phyloP scores from a whole-genome alignment of 2,888 invertebrate species.

The Pollenia amentaria region DNA sequence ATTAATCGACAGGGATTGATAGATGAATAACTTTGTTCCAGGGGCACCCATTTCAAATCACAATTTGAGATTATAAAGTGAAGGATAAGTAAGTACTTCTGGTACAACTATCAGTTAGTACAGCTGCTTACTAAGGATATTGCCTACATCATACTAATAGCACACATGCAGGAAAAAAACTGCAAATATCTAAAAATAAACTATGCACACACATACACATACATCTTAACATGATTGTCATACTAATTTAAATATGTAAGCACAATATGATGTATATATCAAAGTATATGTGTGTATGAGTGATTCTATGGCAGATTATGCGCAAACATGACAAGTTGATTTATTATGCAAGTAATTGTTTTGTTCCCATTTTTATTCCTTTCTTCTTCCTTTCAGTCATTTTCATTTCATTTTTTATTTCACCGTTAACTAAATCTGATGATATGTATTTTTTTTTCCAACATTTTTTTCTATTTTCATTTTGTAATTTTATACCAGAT shows the following conservation, averaged over 20 bases:
- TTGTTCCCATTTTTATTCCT: constrained; percentile 78
- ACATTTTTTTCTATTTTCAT: constrained; percentile 4
- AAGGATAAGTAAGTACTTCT: constrained; percentile 49
- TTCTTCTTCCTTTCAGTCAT: constrained; percentile 33
- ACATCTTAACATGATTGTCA: constrained; percentile 38
- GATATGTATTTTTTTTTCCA: constrained; percentile 58
- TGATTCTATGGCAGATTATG: constrained; percentile 73
- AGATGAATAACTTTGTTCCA: background rate
- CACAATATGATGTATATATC: too few relatives aligned
- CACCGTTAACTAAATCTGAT: constrained; percentile 60
- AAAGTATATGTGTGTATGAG: constrained; percentile 1
- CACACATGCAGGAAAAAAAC: background rate
- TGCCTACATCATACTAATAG: constrained; percentile 27
- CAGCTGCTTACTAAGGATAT: constrained; percentile 21
- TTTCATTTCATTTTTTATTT: constrained; percentile 36
- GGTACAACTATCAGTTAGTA: constrained; percentile 38
- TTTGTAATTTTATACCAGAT: constrained; percentile 47
- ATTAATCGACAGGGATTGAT: background rate
- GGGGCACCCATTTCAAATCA: constrained; percentile 16
- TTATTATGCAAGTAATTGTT: constrained; percentile 83
- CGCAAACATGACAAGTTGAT: constrained; percentile 80
- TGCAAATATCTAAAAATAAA: background rate
- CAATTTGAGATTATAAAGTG: constrained; percentile 1
- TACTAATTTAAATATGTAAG: constrained; percentile 38
- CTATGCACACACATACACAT: background rate